Evolutionary conservation across 1,140 invertebrate genomes (phyloP), one percentile per base, ranked within the genome.

Genomic region (Aphidius ervi): DNA sequence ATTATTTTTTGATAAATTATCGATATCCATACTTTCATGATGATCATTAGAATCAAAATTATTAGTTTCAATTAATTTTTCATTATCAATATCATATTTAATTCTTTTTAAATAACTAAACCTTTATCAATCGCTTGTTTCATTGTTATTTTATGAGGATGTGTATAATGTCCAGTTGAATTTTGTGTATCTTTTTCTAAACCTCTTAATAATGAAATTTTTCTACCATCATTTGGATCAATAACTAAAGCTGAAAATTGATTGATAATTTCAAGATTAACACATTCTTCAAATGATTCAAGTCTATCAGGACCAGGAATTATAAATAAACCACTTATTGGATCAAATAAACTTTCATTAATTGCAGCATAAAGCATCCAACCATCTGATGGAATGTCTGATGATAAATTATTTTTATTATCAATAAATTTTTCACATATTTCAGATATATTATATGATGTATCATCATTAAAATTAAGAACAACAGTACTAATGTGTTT

Each of bases 251-350:
- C 90, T 4, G 92, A 94, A 58, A 86, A 80, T 4, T 89, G 85
- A 76, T 95, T 88, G 47, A 98, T 91, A 9, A 97, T 88, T 69
- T 90, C 87, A 52, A 93, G 80, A 67, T 88, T 87, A 41, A 97
- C 80, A 67, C 94, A 95, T 76, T 96, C 92, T 76, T 93, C 85
- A 66, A 98, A 89, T 60, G 91, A 90, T 5, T 95, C 85, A 40
- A 92, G 77, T 68, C 91, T 84, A 73, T 94, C 91, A 3, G 92
- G 93, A 41, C 89, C 89, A 45, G 93, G 92, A 67, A 97, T 91
- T 55, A 88, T 88, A 70, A 97, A 94, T 4, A 93, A 80, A 4
- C 94, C 93, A 6, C 86, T 88, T 3, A 85, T 81, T 1, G 91
- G 85, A 79, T 97, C 89, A 65, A 95, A 92, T 4, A 94, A 74